Evolutionary conservation across 2,888 invertebrate species (phyloP).

Genomic region (Megamerina dolium): DNA sequence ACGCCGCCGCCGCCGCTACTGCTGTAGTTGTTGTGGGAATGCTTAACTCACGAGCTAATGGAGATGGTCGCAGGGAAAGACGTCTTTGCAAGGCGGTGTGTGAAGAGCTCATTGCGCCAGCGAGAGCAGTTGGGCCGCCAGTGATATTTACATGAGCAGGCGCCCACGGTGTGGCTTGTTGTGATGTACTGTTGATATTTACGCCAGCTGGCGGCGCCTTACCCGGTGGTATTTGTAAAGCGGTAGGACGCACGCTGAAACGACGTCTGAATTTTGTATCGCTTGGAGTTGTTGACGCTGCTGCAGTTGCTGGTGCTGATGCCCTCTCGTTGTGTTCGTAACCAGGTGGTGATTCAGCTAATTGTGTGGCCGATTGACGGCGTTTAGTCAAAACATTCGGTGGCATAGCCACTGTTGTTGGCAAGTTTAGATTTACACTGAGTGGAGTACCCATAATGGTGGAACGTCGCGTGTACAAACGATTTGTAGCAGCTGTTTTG

Average conservation of each 20-base stretch:
- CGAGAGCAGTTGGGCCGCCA: slow-evolving; percentile 19
- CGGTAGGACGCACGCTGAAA: slow-evolving; percentile 46
- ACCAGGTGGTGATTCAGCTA: slow-evolving; percentile 42
- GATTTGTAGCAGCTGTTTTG: slow-evolving; percentile 36
- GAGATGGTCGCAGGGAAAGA: slow-evolving; percentile 45
- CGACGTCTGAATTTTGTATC: slow-evolving; percentile 43
- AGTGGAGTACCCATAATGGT: slow-evolving; percentile 42
- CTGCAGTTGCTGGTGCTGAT: slow-evolving; percentile 4
- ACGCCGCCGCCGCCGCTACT: too few relatives aligned
- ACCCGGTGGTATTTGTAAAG: slow-evolving; percentile 45
- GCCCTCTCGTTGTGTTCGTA: slow-evolving; percentile 40
- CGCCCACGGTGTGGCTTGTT: slow-evolving; percentile 6
- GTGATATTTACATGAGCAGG: slow-evolving; percentile 19
- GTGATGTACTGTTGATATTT: slow-evolving; percentile 17
- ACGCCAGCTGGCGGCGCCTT: slow-evolving; percentile 42
- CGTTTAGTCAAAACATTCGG: slow-evolving; percentile 25
- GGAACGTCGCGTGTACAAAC: slow-evolving; percentile 40
- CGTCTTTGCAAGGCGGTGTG: slow-evolving; percentile 44
- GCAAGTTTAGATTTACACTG: slow-evolving; percentile 1
- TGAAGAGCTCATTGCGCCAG: slow-evolving; percentile 18
- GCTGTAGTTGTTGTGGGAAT: slow-evolving; percentile 17
- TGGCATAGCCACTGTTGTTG: slow-evolving; percentile 11
- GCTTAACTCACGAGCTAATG: slow-evolving; percentile 39
- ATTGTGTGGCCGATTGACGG: slow-evolving; percentile 29
- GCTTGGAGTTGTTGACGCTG: slow-evolving; percentile 6